Base-by-base conservation (phyloP, 2,113 vertebrate species). In the Oxyruncus cristatus region DNA sequence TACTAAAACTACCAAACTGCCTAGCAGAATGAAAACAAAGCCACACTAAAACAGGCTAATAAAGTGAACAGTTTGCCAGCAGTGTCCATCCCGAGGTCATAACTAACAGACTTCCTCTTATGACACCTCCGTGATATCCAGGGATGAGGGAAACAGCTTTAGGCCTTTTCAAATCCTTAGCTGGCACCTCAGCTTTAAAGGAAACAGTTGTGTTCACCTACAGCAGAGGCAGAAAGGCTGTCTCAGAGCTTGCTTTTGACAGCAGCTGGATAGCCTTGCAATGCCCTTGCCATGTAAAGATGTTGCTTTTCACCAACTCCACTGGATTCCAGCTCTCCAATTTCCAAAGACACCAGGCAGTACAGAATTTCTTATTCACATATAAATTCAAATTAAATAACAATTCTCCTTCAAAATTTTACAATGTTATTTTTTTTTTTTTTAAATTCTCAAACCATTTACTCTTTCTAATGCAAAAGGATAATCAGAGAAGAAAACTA, bases 181-280 rank as follows among this genome's bases (percentile, higher is more conserved):
- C 47, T 67, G 18, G 21, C 28, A 66, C 46, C 33, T 63, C 70
- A 68, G 26, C 71, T 73, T 82, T 53, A 30, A 58, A 62, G 26
- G n/a, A 68, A 80, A 50, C 10, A 24, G 17, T 26, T 2, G 5
- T 12, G 44, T 9, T 84, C 59, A 74, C 16, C 23, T 27, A 30
- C 11, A 49, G 66, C 4, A 4, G 35, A 41, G 32, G n/a, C 44
- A 80, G 58, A 52, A 82, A 52, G 0, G 3, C 17, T 6, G 8
- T 14, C 37, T 47, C 3, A 0, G 30, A 75, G 70, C 30, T 59
- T 0, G 0, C 39, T 0, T 1, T 9, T 61, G 22, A 39, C 61
- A 68, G 56, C 17, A 33, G 37, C 53, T 39, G 18, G 39, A 33
- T 8, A 79, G 39, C 65, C 47, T 33, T 11, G 4, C 42, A 27